A percentile compares a stretch with the other conserved stretches of the same genome.
Evolutionary conservation across 2,113 vertebrate species (phyloP).

Genomic region (Upupa epops): DNA sequence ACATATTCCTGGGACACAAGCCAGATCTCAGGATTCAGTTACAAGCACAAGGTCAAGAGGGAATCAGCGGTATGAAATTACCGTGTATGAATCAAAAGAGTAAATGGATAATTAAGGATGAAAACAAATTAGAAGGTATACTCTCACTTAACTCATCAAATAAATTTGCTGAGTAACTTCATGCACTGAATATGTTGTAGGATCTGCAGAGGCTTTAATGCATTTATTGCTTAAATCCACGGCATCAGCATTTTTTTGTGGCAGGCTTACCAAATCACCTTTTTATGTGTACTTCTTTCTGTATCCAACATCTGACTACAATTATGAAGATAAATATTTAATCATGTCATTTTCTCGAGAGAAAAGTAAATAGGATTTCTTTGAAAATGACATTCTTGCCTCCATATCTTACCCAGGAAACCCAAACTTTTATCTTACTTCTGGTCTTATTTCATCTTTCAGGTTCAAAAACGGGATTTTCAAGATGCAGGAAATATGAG

Average conservation of each 20-base stretch:
- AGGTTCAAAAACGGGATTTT: background rate
- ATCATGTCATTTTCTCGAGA: slow-evolving; percentile 46
- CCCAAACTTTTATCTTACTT: slow-evolving; percentile 8
- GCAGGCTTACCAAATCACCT: slow-evolving; percentile 48
- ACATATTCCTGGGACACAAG: slow-evolving; percentile 84
- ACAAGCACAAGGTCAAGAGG: slow-evolving; percentile 87
- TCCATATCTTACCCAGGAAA: background rate
- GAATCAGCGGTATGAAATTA: slow-evolving; percentile 86
- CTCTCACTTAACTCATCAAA: slow-evolving; percentile 79
- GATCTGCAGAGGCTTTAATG: slow-evolving; percentile 61
- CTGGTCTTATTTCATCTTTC: background rate
- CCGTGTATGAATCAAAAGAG: slow-evolving; percentile 84
- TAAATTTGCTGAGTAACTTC: slow-evolving; percentile 73
- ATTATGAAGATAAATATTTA: slow-evolving; percentile 66
- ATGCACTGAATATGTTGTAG: slow-evolving; percentile 56
- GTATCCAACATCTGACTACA: slow-evolving; percentile 63
- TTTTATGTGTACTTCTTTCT: slow-evolving; percentile 47
- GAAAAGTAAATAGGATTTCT: slow-evolving; percentile 48
- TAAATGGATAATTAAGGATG: slow-evolving; percentile 85
- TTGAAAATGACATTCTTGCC: background rate
- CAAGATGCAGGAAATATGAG: background rate
- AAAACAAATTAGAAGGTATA: slow-evolving; percentile 80
- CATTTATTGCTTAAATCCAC: slow-evolving; percentile 66
- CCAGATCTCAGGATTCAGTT: slow-evolving; percentile 82
- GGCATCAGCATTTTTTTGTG: slow-evolving; percentile 57